Percentiles rank a stretch among this genome's conserved stretches.
These are phyloP conservation scores for Hybos culiciformis DNA, from an alignment of 2,888 invertebrate genomes.

Conservation along the genomic window DNA sequence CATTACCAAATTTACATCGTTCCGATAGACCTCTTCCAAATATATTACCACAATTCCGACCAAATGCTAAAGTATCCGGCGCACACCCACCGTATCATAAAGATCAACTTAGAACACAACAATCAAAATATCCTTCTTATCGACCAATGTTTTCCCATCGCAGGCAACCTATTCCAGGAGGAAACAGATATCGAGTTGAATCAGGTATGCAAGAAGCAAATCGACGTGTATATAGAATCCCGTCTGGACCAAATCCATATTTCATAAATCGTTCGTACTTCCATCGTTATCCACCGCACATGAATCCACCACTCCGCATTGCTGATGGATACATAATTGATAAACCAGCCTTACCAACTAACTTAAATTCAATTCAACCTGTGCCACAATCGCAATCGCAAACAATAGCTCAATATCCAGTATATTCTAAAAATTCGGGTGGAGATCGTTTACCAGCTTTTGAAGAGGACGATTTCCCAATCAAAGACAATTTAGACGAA, in stretches of 20 bases:
- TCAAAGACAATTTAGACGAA: slow-evolving; percentile 25
- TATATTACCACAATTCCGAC: slow-evolving; percentile 57
- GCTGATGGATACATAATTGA: slow-evolving; percentile 23
- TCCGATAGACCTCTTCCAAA: slow-evolving; percentile 41
- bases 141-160: slow-evolving; percentile 31
- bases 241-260: slow-evolving; percentile 18
- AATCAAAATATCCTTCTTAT: slow-evolving; percentile 17
- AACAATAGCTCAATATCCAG: slow-evolving; percentile 16
- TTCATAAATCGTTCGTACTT: slow-evolving; percentile 22
- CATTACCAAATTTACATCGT: slow-evolving; percentile 20
- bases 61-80: slow-evolving; percentile 45
- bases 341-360: slow-evolving; percentile 18
- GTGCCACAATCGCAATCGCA: slow-evolving; percentile 12
- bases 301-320: slow-evolving; percentile 11
- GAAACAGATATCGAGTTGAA: slow-evolving; percentile 25
- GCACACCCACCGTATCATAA: slow-evolving; percentile 30
- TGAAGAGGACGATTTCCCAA: slow-evolving; percentile 35
- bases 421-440: slow-evolving; percentile 12
- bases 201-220: slow-evolving; percentile 23
- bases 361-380: slow-evolving; percentile 18
- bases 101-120: slow-evolving; percentile 28
- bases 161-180: slow-evolving; percentile 20
- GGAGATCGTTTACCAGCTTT: slow-evolving; percentile 24
- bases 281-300: slow-evolving; percentile 19
- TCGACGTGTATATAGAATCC: slow-evolving; percentile 29